Conservation (phyloP, 2,797 vertebrate species). For the Tokudaia muenninki region DNA sequence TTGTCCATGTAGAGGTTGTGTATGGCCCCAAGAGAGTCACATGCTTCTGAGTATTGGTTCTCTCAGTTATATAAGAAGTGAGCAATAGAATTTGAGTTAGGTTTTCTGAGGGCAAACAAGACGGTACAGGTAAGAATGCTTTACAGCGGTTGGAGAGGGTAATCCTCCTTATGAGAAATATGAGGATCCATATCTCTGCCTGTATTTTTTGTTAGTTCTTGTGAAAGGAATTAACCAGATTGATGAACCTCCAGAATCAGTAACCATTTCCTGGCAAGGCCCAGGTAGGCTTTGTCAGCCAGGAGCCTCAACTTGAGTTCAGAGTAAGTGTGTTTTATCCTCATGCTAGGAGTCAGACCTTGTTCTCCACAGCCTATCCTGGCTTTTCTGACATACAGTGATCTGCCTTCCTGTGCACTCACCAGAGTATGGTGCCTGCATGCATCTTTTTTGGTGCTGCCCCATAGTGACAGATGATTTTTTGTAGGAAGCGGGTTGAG, state of each 20-base stretch:
- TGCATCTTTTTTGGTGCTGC: not conserved
- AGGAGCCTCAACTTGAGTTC: not conserved
- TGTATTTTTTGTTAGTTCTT: not conserved
- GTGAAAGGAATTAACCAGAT: not conserved
- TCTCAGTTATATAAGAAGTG: slow-evolving; percentile 13
- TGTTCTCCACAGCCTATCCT: not conserved
- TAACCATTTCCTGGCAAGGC: slow-evolving; percentile 15
- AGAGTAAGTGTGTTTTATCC: not conserved
- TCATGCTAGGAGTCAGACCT: not conserved
- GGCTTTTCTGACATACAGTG: not conserved
- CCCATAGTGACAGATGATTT: not conserved
- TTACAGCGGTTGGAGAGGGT: not conserved
- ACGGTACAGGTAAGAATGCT: slow-evolving; percentile 1
- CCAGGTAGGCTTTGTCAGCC: not conserved
- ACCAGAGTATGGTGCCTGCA: not conserved
- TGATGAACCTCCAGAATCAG: not conserved
- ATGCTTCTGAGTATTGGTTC: slow-evolving; percentile 19
- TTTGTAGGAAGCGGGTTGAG: not conserved
- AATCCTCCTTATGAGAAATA: not conserved
- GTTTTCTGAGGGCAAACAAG: not conserved
- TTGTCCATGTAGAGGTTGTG: not conserved
- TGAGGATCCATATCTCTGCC: not conserved
- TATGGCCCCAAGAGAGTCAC: not conserved
- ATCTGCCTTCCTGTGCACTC: not conserved
- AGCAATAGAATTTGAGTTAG: not conserved